Percentiles rank a stretch among this genome's conserved stretches.
These are phyloP conservation scores for Strongylocentrotus purpuratus DNA, from an alignment of 35 echinoderm and acorn worm genomes.

Conservation along the genomic window DNA sequence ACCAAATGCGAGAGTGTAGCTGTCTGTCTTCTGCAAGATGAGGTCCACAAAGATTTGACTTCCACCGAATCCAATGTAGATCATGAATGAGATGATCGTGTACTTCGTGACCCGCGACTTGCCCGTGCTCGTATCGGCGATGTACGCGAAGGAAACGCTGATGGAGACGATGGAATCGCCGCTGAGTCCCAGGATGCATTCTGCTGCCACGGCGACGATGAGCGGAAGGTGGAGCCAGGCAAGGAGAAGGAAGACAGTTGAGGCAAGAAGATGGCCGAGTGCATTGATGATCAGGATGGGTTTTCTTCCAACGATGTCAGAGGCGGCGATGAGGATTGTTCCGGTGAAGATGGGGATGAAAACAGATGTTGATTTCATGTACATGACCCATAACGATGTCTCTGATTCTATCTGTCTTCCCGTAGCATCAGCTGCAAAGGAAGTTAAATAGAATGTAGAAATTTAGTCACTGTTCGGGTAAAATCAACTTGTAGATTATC, in stretches of 20 bases:
- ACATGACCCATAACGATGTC: slow-evolving; percentile 66
- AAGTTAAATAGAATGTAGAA: neutral
- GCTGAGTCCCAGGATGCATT: slow-evolving; percentile 50
- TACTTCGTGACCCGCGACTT: slow-evolving; percentile 22
- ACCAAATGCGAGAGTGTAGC: slow-evolving; percentile 35
- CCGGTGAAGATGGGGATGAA: slow-evolving; percentile 48
- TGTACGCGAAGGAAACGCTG: slow-evolving; percentile 46
- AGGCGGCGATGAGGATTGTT: slow-evolving; percentile 33
- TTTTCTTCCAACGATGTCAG: slow-evolving; percentile 59
- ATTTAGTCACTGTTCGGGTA: too few relatives aligned
- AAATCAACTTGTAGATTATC: too few relatives aligned
- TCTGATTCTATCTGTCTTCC: slow-evolving; percentile 54
- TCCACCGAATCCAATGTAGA: slow-evolving; percentile 48
- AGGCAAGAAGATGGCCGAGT: slow-evolving; percentile 46
- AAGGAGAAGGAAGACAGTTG: slow-evolving; percentile 34
- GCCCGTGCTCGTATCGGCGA: slow-evolving; percentile 37
- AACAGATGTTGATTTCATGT: slow-evolving; percentile 60
- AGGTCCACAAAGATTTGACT: slow-evolving; percentile 49
- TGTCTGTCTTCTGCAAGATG: slow-evolving; percentile 46
- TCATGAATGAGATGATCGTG: slow-evolving; percentile 12
- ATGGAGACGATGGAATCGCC: slow-evolving; percentile 36
- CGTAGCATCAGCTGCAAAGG: slow-evolving; percentile 25
- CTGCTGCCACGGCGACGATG: slow-evolving; percentile 9
- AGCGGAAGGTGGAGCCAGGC: slow-evolving; percentile 42
- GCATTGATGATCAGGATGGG: slow-evolving; percentile 61